Evolutionary conservation across 2,113 vertebrate species (phyloP), one percentile per base, ranked within the genome.

Genomic region (Oceanites oceanicus): DNA sequence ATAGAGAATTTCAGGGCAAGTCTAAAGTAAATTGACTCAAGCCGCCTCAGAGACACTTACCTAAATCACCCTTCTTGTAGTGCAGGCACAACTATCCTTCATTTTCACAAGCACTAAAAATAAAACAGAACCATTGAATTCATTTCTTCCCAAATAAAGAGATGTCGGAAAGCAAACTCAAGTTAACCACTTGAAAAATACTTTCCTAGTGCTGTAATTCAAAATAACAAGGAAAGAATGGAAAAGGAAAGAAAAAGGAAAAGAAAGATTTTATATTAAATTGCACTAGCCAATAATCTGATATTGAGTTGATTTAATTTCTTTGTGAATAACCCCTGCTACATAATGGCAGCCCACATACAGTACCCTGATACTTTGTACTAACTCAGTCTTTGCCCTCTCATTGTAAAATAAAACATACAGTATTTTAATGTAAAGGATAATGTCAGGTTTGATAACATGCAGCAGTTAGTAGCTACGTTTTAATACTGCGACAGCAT

Each of bases 51-150:
- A 92, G 72, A 86, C 65, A 85, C 86, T 94, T 94, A 87, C 83
- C 91, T 94, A 97, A 97, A 96, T 96, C 83, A 81, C 72, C 34
- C 34, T 91, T 89, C 88, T 93, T 84, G 73, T 82, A 75, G 73
- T 70, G 58, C 88, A 78, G 70, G 76, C 89, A 95, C 89, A 95
- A 85, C 80, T 94, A 95, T 87, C 32, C 73, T 92, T 95, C 95
- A 91, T 92, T 96, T 92, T 95, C 92, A 86, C 77, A 76, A 92
- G 87, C 36, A 73, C 86, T 83, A 95, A 92, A 93, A 75, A 75
- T 90, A 92, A 96, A 97, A 91, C 73, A 77, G 65, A 86, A 83
- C 55, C 72, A 88, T 15, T 78, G 66, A 88, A 94, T 95, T 84
- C 4, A 94, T 58, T 94, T 89, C 77, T 92, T 68, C 68, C 26